Evolutionary conservation across 2,113 vertebrate species (phyloP).

Genomic region (Neoarius graeffei): DNA sequence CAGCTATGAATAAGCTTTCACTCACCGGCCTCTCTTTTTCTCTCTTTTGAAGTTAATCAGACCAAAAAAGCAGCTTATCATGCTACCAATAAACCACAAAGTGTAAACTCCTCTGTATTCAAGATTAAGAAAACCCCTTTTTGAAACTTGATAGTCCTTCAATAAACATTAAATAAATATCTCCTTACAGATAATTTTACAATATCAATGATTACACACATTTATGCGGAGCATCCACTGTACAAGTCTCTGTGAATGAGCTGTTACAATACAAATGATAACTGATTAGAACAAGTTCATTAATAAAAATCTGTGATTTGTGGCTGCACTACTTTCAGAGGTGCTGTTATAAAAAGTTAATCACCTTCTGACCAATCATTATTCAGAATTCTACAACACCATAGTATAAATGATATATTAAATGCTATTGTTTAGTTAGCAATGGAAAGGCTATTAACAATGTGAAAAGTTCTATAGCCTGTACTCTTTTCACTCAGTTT

Average conservation of each 20-base stretch:
- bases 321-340: neutral
- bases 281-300: neutral
- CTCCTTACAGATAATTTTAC: too few species aligned
- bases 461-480: neutral
- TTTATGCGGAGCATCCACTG: neutral
- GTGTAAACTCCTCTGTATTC: too few species aligned
- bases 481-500: neutral
- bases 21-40: too few species aligned
- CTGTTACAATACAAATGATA: neutral
- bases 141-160: too few species aligned
- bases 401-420: neutral
- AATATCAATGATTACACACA: neutral
- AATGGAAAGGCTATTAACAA: neutral
- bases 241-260: neutral
- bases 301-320: neutral
- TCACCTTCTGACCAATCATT: neutral
- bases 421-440: neutral
- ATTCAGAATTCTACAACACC: neutral
- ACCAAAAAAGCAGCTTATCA: too few species aligned
- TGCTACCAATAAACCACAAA: too few species aligned
- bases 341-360: neutral
- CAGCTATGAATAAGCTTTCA: neutral
- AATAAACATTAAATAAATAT: too few species aligned
- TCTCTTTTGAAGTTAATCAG: too few species aligned
- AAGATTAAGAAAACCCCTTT: too few species aligned